A percentile compares a stretch with the other conserved stretches of the same genome.
These are phyloP conservation scores for Crotophaga sulcirostris DNA, from an alignment of 2,113 vertebrate genomes.

Conservation along the genomic window DNA sequence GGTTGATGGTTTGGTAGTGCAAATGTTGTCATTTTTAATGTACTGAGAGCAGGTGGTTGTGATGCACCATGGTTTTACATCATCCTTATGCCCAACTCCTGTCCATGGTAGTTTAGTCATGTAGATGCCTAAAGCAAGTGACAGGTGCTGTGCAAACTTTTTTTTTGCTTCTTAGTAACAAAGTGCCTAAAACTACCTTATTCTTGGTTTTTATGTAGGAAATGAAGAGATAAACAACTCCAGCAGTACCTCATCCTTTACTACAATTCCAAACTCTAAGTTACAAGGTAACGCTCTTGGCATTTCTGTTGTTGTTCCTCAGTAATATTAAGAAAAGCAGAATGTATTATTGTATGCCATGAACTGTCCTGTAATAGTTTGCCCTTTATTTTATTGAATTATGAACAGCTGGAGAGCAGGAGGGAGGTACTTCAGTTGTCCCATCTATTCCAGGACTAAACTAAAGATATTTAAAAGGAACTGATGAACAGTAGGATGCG, in stretches of 20 bases:
- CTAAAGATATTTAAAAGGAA: not conserved
- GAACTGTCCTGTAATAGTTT: not conserved
- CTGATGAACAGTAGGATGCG: not conserved
- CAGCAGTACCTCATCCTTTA: not conserved
- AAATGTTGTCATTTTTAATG: not conserved
- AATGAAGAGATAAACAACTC: not conserved
- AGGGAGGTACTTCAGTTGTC: not conserved
- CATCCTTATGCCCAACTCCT: not conserved
- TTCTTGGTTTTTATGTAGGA: not conserved
- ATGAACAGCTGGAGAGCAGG: not conserved
- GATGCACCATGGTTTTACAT: not conserved
- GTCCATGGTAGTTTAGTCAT: not conserved
- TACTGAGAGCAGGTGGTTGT: not conserved
- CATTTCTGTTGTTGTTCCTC: not conserved
- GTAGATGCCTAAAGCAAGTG: not conserved
- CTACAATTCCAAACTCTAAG: accelerated
- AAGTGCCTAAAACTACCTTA: not conserved
- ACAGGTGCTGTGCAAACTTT: not conserved
- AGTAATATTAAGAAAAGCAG: not conserved
- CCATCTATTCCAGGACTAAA: not conserved
- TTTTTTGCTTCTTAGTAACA: not conserved
- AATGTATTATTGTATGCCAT: not conserved
- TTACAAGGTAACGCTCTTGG: not conserved
- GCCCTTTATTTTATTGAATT: not conserved
- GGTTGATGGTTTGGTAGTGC: not conserved